Evolutionary conservation across 2,797 vertebrate genomes (phyloP), one percentile per base, ranked within the genome.

Genomic region (Erithacus rubecula): DNA sequence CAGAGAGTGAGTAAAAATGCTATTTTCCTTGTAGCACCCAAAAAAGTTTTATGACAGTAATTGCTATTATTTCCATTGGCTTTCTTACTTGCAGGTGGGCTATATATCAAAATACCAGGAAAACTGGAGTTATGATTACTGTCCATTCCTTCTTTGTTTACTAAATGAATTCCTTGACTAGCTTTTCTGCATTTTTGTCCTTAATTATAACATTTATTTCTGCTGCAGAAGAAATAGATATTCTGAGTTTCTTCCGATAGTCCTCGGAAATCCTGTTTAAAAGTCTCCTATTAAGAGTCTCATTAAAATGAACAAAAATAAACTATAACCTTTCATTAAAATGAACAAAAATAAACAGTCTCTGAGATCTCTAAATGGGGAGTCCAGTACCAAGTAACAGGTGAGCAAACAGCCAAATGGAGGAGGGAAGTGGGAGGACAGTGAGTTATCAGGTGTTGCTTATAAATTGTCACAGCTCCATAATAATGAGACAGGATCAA

Each of bases 361-460:
- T 62, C n/a, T 27, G 19, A 80, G 43, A 51, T 17, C 10, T 83
- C 58, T 46, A 74, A 87, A 58, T 4, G 24, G 13, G 36, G 59
- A 92, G 53, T 51, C 37, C 29, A 5, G 78, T 36, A 83, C 27
- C 17, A 37, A 89, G 91, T 29, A 83, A 92, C 72, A 94, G 84
- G 82, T 94, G 81, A 95, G 58, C 23, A 95, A 93, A 91, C 19
- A 83, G 36, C 26, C 65, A 52, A 87, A 69, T 2, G 46, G 47
- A 78, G 65, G 84, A 89, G 92, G 64, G 79, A 95, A 88, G 65
- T 72, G 46, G 69, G 79, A 95, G 76, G 91, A 92, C 56, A 83
- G 34, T 0, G 0, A 84, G 41, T 15, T 87, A 76, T 62, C 71
- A 62, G 84, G 91, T 91, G 94, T 58, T 89, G 39, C 26, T 91